Base-by-base conservation (phyloP, 2,888 invertebrate genomes). In the Mamestra brassicae region DNA sequence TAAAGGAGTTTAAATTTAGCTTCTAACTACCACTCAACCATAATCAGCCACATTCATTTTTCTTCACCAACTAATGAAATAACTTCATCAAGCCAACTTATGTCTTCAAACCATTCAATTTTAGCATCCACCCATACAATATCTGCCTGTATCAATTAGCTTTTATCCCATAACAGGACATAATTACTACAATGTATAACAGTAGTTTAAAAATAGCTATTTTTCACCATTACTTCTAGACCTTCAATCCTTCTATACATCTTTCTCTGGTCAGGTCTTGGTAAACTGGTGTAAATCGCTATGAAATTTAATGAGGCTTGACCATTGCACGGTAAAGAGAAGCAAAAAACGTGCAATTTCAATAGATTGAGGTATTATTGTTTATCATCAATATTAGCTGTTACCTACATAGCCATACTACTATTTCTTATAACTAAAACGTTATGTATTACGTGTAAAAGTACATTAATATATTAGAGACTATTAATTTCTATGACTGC, bases 271-370 rank as follows among this genome's bases (percentile, higher is more conserved):
- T 62, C 47, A 67, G 89, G 50, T 89, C 91, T 85, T 4, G 42
- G 4, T 81, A 72, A 13, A 75, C 26, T 92, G 90, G 93, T 71
- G n/a, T 57, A 55, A 69, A 79, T 74, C 85, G 89, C 89, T 86
- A 86, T 89, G 90, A 86, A 88, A 90, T 81, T 90, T 88, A 90
- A 90, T 91, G 91, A 90, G 87, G 90, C 91, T 87, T 92, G 88
- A 91, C 91, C 87, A 87, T 72, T 83, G 84, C 84, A 84, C 84
- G 79, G 85, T 87, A 87, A 71, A 78, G 62, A 73, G 78, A 75
- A 2, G 75, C 63, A 88, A 88, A 90, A 92, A 90, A 81, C 67
- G 68, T 61, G 68, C 78, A 87, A 88, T 90, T 90, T 87, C 82
- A 87, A 89, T 90, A 87, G 77, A 86, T 87, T 89, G 90, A 90